These are phyloP conservation scores for Limnodromus scolopaceus DNA, from an alignment of 2,797 vertebrate species.

Conservation along the genomic window DNA sequence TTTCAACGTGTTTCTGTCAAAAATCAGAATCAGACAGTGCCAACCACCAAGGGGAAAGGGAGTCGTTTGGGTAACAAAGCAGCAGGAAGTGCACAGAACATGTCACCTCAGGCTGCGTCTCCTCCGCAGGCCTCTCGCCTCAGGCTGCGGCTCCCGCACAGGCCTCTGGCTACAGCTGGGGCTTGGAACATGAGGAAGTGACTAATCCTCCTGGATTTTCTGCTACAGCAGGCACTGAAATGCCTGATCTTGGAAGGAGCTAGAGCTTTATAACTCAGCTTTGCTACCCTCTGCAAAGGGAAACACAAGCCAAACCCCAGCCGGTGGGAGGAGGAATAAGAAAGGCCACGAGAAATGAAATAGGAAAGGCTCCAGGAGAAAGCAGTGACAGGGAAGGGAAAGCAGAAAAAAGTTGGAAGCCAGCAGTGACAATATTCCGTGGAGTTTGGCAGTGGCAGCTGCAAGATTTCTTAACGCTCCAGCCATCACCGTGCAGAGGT, in stretches of 20 bases:
- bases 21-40: not conserved
- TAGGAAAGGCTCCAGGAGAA: not conserved
- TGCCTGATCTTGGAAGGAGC: not conserved
- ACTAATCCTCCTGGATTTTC: not conserved
- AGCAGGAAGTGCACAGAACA: rapidly evolving
- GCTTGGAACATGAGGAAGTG: not conserved
- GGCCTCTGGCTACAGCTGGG: not conserved
- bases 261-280: not conserved
- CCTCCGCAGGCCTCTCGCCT: not conserved
- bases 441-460: not conserved
- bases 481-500: not conserved
- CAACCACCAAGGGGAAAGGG: not conserved
- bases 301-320: rapidly evolving
- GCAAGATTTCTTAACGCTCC: not conserved
- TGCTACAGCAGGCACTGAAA: not conserved
- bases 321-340: not conserved
- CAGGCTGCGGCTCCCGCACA: not conserved
- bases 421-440: not conserved
- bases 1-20: not conserved
- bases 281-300: not conserved
- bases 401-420: not conserved
- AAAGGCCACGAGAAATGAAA: not conserved
- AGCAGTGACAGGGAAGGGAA: not conserved
- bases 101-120: too few relatives aligned
- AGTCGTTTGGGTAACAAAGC: not conserved